These are phyloP conservation scores for Latrodectus elegans DNA, from an alignment of 2,888 invertebrate species.

Conservation along the genomic window DNA sequence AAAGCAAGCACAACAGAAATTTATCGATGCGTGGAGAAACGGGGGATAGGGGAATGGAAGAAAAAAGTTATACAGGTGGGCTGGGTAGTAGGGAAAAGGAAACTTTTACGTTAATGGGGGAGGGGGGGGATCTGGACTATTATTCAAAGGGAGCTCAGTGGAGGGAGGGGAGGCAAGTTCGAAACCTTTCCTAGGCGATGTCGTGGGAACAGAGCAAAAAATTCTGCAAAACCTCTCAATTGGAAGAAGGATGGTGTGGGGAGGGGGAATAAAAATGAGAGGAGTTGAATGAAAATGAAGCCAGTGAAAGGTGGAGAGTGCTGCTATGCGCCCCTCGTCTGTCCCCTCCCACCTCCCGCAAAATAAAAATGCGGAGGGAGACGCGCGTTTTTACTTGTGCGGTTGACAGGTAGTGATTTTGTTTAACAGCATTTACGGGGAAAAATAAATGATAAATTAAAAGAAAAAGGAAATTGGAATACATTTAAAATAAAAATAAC, in stretches of 20 bases:
- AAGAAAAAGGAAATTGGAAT: too few relatives aligned
- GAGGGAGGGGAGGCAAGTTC: background rate
- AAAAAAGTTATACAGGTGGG: conserved; percentile 11
- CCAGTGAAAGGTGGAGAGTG: conserved; percentile 42
- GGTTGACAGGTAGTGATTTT: too few relatives aligned
- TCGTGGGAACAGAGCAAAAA: conserved; percentile 67
- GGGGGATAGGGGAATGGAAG: conserved; percentile 2
- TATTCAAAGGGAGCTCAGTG: conserved; percentile 5
- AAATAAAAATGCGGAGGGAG: too few relatives aligned
- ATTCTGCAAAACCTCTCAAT: conserved; percentile 33
- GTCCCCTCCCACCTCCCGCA: too few relatives aligned
- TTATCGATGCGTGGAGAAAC: conserved; percentile 44
- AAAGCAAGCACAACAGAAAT: conserved; percentile 8
- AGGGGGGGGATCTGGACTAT: conserved; percentile 34
- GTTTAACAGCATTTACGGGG: too few relatives aligned
- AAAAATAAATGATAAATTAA: too few relatives aligned
- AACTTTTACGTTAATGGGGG: conserved; percentile 45
- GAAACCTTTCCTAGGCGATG: conserved; percentile 30
- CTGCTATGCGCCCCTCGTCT: background rate
- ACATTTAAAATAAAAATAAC: too few relatives aligned
- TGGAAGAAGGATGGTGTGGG: conserved; percentile 6
- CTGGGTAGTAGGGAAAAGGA: conserved; percentile 3
- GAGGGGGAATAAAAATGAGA: conserved; percentile 18
- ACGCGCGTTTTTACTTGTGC: too few relatives aligned
- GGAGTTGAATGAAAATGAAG: conserved; percentile 41